These are phyloP conservation scores for Ceratina japonica DNA, from an alignment of 1,140 invertebrate species.

Conservation along the genomic window DNA sequence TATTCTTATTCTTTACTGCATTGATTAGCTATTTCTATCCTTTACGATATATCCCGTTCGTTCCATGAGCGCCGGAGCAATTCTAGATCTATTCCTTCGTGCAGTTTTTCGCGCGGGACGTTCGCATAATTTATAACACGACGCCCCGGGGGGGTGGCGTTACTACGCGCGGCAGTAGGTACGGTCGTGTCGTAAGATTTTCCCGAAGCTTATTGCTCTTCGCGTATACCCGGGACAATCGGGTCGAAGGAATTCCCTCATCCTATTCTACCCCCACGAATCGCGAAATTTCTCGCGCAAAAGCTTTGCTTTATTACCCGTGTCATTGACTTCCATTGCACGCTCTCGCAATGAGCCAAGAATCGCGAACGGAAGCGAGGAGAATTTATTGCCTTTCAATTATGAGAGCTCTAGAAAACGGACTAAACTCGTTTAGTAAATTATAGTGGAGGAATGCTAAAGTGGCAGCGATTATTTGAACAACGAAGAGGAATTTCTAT, in stretches of 20 bases:
- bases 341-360: neutral
- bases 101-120: neutral
- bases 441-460: too few relatives aligned
- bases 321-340: neutral
- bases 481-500: too few relatives aligned
- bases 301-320: conserved; percentile 24
- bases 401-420: too few relatives aligned
- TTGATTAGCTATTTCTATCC: neutral
- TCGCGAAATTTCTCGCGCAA: conserved; percentile 10
- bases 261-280: neutral
- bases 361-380: neutral
- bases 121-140: conserved; percentile 35
- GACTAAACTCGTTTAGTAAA: too few relatives aligned
- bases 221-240: neutral
- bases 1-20: neutral
- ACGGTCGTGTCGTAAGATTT: conserved; percentile 9
- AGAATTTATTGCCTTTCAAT: neutral
- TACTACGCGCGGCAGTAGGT: neutral
- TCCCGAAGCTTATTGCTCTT: neutral
- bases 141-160: neutral
- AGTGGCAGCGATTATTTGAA: too few relatives aligned
- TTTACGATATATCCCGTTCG: neutral
- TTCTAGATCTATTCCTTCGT: neutral
- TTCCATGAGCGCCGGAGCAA: too few relatives aligned
- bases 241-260: neutral